phyloP scores from a whole-genome alignment of 2,113 vertebrate genomes.

The Melanerpes aurifrons region DNA sequence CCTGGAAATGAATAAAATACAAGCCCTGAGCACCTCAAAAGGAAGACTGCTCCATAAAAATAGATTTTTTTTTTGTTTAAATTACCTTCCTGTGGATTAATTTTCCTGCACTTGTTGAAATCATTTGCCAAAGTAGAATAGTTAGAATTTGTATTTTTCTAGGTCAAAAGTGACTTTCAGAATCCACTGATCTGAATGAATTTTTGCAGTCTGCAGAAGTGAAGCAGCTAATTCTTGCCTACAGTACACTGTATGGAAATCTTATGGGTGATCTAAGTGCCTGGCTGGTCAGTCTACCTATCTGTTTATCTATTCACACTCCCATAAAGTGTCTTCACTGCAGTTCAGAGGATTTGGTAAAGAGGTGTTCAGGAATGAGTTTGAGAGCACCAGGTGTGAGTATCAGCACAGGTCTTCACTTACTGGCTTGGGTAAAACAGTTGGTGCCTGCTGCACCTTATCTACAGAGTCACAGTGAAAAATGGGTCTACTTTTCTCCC shows the following conservation, averaged over 20 bases:
- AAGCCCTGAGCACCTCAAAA: neutral
- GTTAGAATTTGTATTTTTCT: neutral
- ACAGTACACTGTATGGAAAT: neutral
- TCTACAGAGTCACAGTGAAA: neutral
- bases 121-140: neutral
- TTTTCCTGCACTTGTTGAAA: neutral
- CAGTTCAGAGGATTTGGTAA: neutral
- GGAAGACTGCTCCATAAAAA: neutral
- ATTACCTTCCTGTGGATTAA: rapidly evolving
- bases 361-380: rapidly evolving
- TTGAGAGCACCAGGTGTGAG: neutral
- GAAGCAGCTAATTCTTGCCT: neutral
- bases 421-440: too few species aligned
- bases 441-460: neutral
- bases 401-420: neutral
- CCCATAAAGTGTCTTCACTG: too few species aligned
- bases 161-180: too few species aligned
- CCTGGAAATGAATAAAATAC: neutral
- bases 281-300: neutral
- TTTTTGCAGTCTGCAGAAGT: neutral
- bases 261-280: neutral
- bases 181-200: neutral
- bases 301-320: neutral
- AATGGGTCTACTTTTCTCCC: neutral
- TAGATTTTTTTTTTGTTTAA: neutral